Percentiles rank a stretch among this genome's conserved stretches.
These are phyloP conservation scores for Calliopum simillimum DNA, from an alignment of 2,888 invertebrate genomes.

Conservation along the genomic window DNA sequence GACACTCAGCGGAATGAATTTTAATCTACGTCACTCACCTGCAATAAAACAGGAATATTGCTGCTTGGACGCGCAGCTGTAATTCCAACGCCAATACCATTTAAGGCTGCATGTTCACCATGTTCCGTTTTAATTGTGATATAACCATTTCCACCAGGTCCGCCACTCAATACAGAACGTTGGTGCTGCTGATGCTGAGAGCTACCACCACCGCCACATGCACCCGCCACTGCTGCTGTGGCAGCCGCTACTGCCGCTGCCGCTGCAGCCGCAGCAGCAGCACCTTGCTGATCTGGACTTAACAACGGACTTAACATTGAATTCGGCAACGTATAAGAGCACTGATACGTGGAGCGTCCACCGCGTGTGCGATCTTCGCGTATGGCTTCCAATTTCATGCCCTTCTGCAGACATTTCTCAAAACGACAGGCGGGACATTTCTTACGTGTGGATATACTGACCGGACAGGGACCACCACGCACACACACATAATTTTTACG, in stretches of 20 bases:
- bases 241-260: conserved; percentile 44
- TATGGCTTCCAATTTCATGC: conserved; percentile 98
- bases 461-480: conserved; percentile 90
- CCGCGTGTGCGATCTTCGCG: conserved; percentile 95
- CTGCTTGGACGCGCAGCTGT: conserved; percentile 45
- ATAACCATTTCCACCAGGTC: conserved; percentile 57
- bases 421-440: conserved; percentile 98
- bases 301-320: conserved; percentile 71
- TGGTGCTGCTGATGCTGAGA: conserved; percentile 44
- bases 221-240: conserved; percentile 44
- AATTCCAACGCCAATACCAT: conserved; percentile 54
- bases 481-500: conserved; percentile 96
- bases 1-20: no score
- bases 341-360: conserved; percentile 95
- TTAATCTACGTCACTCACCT: no score
- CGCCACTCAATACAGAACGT: conserved; percentile 57
- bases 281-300: conserved; percentile 66
- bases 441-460: conserved; percentile 92
- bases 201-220: conserved; percentile 26
- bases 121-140: conserved; percentile 69
- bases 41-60: conserved; percentile 76
- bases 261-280: conserved; percentile 43
- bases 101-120: conserved; percentile 41
- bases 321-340: conserved; percentile 88
- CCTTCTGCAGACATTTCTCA: conserved; percentile 93